Conservation (phyloP, 2,113 vertebrate genomes). For the Megalops atlanticus region DNA sequence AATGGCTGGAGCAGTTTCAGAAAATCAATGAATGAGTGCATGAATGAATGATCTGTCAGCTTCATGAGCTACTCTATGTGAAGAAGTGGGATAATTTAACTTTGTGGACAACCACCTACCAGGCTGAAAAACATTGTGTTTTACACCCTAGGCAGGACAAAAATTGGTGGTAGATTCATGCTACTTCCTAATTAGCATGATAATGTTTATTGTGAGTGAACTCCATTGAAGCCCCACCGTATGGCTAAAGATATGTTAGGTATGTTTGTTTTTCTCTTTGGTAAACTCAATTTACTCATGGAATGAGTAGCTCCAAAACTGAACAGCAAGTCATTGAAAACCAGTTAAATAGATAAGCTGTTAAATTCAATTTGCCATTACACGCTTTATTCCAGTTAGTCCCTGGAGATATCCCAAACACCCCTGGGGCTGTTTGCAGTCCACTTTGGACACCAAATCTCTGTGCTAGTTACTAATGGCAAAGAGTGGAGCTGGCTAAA, state of each 20-base stretch:
- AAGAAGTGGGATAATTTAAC: too few relatives aligned
- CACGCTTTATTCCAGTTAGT: background rate
- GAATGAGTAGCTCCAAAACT: background rate
- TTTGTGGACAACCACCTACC: too few relatives aligned
- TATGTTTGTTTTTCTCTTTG: background rate
- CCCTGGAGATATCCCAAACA: background rate
- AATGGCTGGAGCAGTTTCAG: too few relatives aligned
- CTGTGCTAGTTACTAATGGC: background rate
- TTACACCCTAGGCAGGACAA: too few relatives aligned
- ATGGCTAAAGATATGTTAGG: background rate
- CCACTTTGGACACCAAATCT: background rate
- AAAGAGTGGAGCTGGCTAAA: background rate
- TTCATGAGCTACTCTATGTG: too few relatives aligned
- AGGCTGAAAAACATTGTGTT: too few relatives aligned
- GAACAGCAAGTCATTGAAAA: background rate
- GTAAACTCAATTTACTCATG: background rate
- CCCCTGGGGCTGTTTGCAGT: background rate
- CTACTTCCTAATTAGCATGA: background rate
- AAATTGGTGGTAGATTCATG: background rate
- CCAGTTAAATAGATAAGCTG: background rate
- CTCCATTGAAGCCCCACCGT: background rate
- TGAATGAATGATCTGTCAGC: too few relatives aligned
- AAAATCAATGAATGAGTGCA: too few relatives aligned
- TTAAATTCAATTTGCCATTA: background rate
- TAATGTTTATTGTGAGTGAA: too few relatives aligned